A percentile compares a stretch with the other conserved stretches of the same genome.
phyloP scores from a whole-genome alignment of 30 jellyfish, hydroid and myxozoan species.

The Catostylus mosaicus region DNA sequence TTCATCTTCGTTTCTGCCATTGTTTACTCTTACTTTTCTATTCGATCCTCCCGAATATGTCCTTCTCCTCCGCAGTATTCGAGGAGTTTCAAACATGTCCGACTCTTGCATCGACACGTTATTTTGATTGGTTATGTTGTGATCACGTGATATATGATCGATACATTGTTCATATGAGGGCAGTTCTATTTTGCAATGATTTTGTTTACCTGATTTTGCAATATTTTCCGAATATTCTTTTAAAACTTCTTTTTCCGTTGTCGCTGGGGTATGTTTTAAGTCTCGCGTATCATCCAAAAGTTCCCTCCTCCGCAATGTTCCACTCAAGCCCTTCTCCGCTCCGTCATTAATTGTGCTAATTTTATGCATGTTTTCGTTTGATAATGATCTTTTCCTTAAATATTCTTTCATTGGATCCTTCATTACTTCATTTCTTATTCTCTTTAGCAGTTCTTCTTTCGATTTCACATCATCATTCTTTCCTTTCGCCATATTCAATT shows the following conservation, averaged over 20 bases:
- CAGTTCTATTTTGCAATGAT: background rate
- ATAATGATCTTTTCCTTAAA: background rate
- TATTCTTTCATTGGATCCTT: conserved; percentile 33
- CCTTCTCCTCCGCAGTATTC: conserved; percentile 57
- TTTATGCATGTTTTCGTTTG: conserved; percentile 43
- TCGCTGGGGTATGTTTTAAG: background rate
- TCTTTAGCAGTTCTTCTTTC: conserved; percentile 48
- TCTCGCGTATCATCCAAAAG: background rate
- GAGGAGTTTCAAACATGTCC: conserved; percentile 47
- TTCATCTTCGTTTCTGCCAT: background rate
- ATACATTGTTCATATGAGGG: conserved; percentile 53
- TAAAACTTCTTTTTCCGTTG: background rate
- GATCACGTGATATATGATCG: conserved; percentile 10
- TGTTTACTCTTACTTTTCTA: conserved; percentile 26
- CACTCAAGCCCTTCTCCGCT: background rate
- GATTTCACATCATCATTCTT: conserved; percentile 39
- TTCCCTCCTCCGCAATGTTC: background rate
- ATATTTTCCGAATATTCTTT: background rate
- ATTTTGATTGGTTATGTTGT: conserved; percentile 2
- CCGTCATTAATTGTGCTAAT: background rate
- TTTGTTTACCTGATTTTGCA: background rate
- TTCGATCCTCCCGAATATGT: conserved; percentile 57
- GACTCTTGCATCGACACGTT: conserved; percentile 14
- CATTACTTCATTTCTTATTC: conserved; percentile 48
- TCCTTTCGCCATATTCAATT: background rate